Conservation (phyloP, 2,888 invertebrate genomes). For the Pollenia griseotomentosa region DNA sequence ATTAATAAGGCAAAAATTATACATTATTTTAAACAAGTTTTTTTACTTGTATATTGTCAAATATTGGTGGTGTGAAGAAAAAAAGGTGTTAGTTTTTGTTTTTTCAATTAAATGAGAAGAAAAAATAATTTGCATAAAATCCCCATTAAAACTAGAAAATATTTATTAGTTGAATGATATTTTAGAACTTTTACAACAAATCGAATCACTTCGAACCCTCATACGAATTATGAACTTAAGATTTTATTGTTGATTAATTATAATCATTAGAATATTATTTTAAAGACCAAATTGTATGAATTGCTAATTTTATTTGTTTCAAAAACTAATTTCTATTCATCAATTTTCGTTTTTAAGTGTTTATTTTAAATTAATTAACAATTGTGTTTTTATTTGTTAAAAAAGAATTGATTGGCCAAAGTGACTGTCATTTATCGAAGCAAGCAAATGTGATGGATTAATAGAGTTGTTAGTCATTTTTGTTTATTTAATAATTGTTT, state of each 20-base stretch:
- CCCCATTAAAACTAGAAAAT: constrained; percentile 2
- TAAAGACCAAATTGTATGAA: not conserved
- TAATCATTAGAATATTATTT: constrained; percentile 8
- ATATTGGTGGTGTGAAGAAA: not conserved
- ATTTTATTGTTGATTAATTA: constrained; percentile 15
- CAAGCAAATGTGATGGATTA: constrained; percentile 41
- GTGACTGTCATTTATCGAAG: constrained; percentile 10
- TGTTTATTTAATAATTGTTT: constrained; percentile 26
- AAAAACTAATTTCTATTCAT: not conserved
- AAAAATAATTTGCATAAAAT: constrained; percentile 32
- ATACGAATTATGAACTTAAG: constrained; percentile 10
- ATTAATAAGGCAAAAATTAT: not conserved
- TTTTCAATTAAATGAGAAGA: not conserved
- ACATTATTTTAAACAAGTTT: not conserved
- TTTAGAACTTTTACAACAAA: not conserved
- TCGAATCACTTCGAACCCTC: not conserved
- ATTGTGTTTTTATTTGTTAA: not conserved
- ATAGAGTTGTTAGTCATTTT: constrained; percentile 43
- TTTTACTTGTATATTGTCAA: not conserved
- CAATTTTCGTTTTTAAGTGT: not conserved
- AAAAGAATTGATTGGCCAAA: constrained; percentile 9
- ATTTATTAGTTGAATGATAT: not conserved
- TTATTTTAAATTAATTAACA: not conserved
- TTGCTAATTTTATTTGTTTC: not conserved
- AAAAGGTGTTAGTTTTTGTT: constrained; percentile 7